Base-by-base conservation (phyloP, 2,888 invertebrate species). In the Octonoba sinensis region DNA sequence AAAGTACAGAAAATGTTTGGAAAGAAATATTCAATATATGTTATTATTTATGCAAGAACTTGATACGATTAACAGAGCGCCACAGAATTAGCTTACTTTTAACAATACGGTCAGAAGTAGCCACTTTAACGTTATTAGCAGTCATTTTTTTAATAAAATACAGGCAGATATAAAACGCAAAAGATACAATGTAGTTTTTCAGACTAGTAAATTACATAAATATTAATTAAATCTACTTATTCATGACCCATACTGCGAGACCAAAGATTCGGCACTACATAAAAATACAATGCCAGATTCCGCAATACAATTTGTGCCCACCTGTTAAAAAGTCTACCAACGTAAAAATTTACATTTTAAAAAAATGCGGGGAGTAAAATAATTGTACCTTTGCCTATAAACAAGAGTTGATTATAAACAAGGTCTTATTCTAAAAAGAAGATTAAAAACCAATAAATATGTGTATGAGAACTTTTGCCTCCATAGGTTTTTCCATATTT, bases 201-300 rank as follows among this genome's bases (percentile, higher is more conserved):
- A 62, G 71, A 65, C 60, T 72, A 79, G 67, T 51, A 36, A 24
- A 18, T 18, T 60, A 49, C 56, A 20, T 22, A 71, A 57, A 72
- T 65, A 72, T 72, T 72, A 49, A 44, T n/a, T 47, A 47, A 27
- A 72, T 72, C 60, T 56, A 72, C 11, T 60, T 56, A 60, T 49
- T 64, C 20, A 49, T 56, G 56, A 56, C 74, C 79, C 79, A 81
- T 81, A 81, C 79, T 81, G 79, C 79, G 72, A 81, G 69, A 67
- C 54, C 57, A 73, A 73, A 59, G 73, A 73, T 73, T 74, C 79
- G 73, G 79, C 73, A 79, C 66, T 72, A 54, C 36, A 36, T 36
- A 11, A 47, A 15, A 54, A 54, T 46, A 54, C 62, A 65, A 18
- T 77, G 76, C 76, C 76, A 77, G 69, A 64, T 69, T 56, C 47